Percentiles rank a stretch among this genome's conserved stretches.
These are phyloP conservation scores for Hedya salicella DNA, from an alignment of 2,888 invertebrate genomes.

Conservation along the genomic window DNA sequence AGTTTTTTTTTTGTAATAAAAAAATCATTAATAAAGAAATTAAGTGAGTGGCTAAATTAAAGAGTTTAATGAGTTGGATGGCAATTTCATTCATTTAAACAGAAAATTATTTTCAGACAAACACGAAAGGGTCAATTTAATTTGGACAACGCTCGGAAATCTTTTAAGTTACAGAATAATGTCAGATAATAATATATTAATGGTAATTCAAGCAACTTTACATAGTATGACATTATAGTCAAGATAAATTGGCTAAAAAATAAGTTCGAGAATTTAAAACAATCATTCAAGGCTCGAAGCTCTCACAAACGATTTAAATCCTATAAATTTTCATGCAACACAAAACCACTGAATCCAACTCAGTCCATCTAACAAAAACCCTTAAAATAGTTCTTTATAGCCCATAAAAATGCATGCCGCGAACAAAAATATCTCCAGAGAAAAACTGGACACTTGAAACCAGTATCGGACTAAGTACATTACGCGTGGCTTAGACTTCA, in stretches of 20 bases:
- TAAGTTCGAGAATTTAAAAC: neutral
- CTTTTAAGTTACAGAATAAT: neutral
- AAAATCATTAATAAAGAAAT: no score
- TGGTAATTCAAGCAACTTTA: slow-evolving; percentile 2
- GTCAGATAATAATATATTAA: slow-evolving; percentile 1
- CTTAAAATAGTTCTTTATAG: slow-evolving; percentile 37
- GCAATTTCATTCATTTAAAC: no score
- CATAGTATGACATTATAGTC: slow-evolving; percentile 11
- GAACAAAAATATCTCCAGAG: slow-evolving; percentile 41
- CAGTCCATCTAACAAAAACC: slow-evolving; percentile 34
- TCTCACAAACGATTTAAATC: slow-evolving; percentile 29
- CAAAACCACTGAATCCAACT: slow-evolving; percentile 31
- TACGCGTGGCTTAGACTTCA: slow-evolving; percentile 51
- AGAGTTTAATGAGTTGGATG: no score
- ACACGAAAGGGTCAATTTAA: no score
- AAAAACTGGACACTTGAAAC: slow-evolving; percentile 46
- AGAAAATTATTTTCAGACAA: no score
- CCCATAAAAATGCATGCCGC: slow-evolving; percentile 38
- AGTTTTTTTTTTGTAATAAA: no score
- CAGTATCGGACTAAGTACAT: slow-evolving; percentile 52
- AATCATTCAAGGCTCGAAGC: neutral
- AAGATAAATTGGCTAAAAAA: slow-evolving; percentile 13
- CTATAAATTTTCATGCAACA: slow-evolving; percentile 35
- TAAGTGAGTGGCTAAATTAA: no score
- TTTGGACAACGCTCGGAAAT: neutral